Base-by-base conservation (phyloP, 2,113 vertebrate species). In the Dicerorhinus sumatrensis region DNA sequence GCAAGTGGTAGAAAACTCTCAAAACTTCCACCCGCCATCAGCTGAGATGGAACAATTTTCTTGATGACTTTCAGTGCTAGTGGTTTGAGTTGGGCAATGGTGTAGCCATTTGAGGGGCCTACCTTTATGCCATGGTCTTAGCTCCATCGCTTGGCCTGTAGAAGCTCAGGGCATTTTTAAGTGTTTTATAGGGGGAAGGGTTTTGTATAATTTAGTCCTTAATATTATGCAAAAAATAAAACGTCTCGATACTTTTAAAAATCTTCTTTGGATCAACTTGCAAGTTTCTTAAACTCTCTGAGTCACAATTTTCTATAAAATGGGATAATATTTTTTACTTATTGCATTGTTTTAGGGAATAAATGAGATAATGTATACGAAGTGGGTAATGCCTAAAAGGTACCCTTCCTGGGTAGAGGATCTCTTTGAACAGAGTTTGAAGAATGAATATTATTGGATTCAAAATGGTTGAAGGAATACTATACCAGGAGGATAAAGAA, bases 221-320 rank as follows among this genome's bases (percentile, higher is more conserved):
- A 54, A 77, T 79, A 58, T 20, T 72, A 48, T 88, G 58, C 65
- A 67, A 48, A 90, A 42, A 80, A 73, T 73, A 77, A 83, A 75
- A 75, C 31, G 17, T 87, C 39, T 60, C 51, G 25, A 36, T 91
- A 11, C 82, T 89, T 90, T 63, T 4, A 84, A 95, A 86, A 62
- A 21, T 56, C 14, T 62, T 73, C 29, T 83, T 72, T 87, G 62
- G 62, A 72, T 79, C 42, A 86, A 62, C 54, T 87, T 85, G 14
- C 12, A 96, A 65, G 25, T 84, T 88, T 94, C 67, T 58, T 89
- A 56, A 87, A 36, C 2, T 93, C 54, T 58, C 23, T 69, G 70
- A 75, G 36, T 72, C 63, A 86, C 11, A 86, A 10, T 80, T 93
- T 92, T 79, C 33, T 83, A 10, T 89, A 83, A 89, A 95, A 62